Percentiles rank a stretch among this genome's conserved stretches.
Evolutionary conservation across 1,140 invertebrate species (phyloP).

Genomic region (Trachymyrmex septentrionalis): DNA sequence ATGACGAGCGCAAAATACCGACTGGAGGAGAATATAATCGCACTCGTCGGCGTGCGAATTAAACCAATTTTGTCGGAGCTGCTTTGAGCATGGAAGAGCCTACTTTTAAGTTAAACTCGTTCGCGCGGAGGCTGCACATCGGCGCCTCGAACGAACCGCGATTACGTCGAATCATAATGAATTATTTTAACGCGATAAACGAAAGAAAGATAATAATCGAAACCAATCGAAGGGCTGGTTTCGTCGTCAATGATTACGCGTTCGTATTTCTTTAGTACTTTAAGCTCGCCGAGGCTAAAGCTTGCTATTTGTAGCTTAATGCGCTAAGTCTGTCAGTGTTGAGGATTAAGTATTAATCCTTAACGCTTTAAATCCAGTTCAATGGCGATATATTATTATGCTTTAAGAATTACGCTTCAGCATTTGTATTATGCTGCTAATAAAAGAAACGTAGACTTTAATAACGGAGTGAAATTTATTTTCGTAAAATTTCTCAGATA

Average conservation of each 20-base stretch:
- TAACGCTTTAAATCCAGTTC: background rate
- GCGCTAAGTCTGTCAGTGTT: background rate
- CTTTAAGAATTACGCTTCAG: background rate
- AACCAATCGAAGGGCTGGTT: background rate
- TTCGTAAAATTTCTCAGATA: constrained; percentile 1
- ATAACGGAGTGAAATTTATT: constrained; percentile 18
- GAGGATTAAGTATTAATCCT: background rate
- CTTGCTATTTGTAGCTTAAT: background rate
- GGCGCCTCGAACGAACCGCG: constrained; percentile 48
- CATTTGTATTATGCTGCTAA: background rate
- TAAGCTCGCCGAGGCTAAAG: background rate
- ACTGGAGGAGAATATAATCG: constrained; percentile 26
- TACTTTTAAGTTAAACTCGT: constrained; percentile 68
- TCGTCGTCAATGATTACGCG: background rate
- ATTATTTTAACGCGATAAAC: constrained; percentile 54
- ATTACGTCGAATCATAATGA: constrained; percentile 56
- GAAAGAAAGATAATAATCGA: constrained; percentile 45
- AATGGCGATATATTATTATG: background rate
- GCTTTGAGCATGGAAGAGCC: background rate
- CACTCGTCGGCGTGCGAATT: constrained; percentile 37
- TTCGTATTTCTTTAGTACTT: background rate
- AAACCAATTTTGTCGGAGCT: constrained; percentile 62
- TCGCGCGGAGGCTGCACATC: constrained; percentile 34
- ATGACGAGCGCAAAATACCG: constrained; percentile 14
- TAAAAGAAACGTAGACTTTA: background rate